Conservation (phyloP, 2,888 invertebrate species). For the Pecten maximus region DNA sequence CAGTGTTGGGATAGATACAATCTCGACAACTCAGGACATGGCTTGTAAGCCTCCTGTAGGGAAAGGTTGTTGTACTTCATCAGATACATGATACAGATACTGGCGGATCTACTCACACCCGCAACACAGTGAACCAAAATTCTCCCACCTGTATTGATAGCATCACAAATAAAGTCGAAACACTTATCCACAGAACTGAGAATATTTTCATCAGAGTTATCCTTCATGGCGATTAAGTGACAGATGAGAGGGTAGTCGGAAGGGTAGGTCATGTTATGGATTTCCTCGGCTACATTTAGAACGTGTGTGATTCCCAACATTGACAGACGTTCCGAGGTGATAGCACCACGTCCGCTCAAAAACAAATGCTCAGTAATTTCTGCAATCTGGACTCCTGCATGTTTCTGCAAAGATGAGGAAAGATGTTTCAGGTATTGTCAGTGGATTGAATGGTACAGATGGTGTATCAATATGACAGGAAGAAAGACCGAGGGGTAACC, state of each 20-base stretch:
- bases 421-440: background rate
- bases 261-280: slow-evolving; percentile 64
- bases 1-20: slow-evolving; percentile 68
- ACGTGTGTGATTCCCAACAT: slow-evolving; percentile 64
- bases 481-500: no score
- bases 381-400: slow-evolving; percentile 45
- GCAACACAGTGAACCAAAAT: slow-evolving; percentile 73
- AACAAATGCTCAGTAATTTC: slow-evolving; percentile 64
- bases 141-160: slow-evolving; percentile 57
- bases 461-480: no score
- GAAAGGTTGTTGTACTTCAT: slow-evolving; percentile 64
- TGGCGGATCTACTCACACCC: slow-evolving; percentile 73
- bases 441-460: background rate
- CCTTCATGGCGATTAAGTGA: slow-evolving; percentile 60
- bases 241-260: slow-evolving; percentile 46
- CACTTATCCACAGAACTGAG: slow-evolving; percentile 63
- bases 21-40: slow-evolving; percentile 63
- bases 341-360: slow-evolving; percentile 66
- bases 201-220: slow-evolving; percentile 65
- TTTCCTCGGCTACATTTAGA: slow-evolving; percentile 69
- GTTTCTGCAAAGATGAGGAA: slow-evolving; percentile 13
- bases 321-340: slow-evolving; percentile 59
- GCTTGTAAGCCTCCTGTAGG: slow-evolving; percentile 64
- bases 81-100: slow-evolving; percentile 71
- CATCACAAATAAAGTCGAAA: slow-evolving; percentile 65